Conservation (phyloP, 2,113 vertebrate genomes). For the Trichechus manatus region DNA sequence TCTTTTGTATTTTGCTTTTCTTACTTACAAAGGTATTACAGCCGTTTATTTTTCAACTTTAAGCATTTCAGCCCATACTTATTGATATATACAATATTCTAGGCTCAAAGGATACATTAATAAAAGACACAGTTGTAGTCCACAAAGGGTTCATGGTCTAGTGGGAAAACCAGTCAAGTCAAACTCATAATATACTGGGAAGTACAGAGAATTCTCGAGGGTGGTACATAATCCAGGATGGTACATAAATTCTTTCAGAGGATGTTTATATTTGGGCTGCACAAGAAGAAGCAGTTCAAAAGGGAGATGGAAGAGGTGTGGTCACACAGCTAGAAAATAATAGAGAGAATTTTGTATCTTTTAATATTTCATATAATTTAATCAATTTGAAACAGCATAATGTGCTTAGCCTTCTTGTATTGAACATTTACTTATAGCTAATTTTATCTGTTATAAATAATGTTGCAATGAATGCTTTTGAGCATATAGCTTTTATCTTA, state of each 20-base stretch:
- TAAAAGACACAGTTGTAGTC: not conserved
- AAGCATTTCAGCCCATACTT: not conserved
- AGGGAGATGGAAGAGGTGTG: not conserved
- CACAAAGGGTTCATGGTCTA: not conserved
- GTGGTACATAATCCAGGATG: not conserved
- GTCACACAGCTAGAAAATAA: not conserved
- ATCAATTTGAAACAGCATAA: not conserved
- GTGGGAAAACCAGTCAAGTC: not conserved
- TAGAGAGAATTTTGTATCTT: not conserved
- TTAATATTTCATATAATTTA: conserved; percentile 34
- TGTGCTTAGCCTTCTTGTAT: not conserved
- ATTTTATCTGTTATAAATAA: conserved; percentile 48
- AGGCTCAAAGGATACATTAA: not conserved
- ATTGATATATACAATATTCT: not conserved
- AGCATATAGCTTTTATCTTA: conserved; percentile 49
- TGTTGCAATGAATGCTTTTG: not conserved
- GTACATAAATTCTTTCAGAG: not conserved
- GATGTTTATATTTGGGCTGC: not conserved
- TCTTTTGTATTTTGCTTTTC: conserved; percentile 15
- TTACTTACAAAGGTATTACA: not conserved
- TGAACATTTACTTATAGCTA: conserved; percentile 13
- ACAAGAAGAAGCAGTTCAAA: not conserved
- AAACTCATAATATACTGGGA: not conserved
- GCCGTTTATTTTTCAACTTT: not conserved
- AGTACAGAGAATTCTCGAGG: not conserved